Conservation (phyloP, 2,113 vertebrate species). For the Sylvia atricapilla region DNA sequence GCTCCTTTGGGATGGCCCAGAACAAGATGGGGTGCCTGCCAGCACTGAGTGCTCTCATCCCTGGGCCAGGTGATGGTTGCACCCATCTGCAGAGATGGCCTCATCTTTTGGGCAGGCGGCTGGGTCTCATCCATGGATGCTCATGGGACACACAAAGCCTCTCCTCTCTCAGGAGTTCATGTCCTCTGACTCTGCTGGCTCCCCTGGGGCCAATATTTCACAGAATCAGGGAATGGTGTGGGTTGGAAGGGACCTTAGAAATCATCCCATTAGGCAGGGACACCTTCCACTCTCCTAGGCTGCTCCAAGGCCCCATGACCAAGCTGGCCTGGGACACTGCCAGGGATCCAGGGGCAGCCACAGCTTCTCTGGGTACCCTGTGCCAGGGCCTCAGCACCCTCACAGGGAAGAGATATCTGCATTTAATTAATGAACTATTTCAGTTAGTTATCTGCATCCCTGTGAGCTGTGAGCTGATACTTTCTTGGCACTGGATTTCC, state of each 20-base stretch:
- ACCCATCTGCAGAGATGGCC: not conserved
- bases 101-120: not conserved
- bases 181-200: not conserved
- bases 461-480: not conserved
- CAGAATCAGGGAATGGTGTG: not conserved
- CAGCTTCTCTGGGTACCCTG: not conserved
- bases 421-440: not conserved
- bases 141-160: not conserved
- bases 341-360: not conserved
- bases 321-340: not conserved
- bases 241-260: not conserved
- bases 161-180: not conserved
- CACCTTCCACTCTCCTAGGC: fast-evolving
- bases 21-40: not conserved
- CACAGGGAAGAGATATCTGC: not conserved
- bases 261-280: not conserved
- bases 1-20: not conserved
- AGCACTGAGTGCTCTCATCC: fast-evolving
- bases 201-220: not conserved
- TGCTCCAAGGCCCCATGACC: fast-evolving
- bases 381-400: fast-evolving
- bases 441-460: not conserved
- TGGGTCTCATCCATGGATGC: fast-evolving
- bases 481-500: not conserved
- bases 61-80: not conserved